phyloP scores from a whole-genome alignment of 2,797 vertebrate species.

The Hephaestus fuliginosus region DNA sequence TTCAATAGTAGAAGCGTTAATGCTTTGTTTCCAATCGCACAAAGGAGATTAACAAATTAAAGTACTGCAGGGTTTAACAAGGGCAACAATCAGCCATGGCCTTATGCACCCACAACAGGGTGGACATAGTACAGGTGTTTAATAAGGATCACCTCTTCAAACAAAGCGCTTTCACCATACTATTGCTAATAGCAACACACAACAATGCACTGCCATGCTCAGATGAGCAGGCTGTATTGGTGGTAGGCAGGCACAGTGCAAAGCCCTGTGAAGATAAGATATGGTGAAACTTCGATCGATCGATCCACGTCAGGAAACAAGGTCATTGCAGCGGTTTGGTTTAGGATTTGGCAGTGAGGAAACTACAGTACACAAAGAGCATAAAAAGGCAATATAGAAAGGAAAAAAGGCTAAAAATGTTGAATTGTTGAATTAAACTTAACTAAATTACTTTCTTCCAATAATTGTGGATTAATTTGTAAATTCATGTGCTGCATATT shows the following conservation, averaged over 20 bases:
- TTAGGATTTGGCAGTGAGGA: background rate
- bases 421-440: background rate
- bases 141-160: background rate
- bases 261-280: slow-evolving; percentile 40
- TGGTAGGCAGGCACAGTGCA: background rate
- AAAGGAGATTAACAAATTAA: slow-evolving; percentile 21
- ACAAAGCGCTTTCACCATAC: background rate
- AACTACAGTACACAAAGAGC: background rate
- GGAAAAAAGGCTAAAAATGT: background rate
- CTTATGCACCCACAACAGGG: background rate
- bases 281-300: background rate
- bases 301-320: slow-evolving; percentile 18
- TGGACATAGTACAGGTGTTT: background rate
- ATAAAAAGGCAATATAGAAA: background rate
- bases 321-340: slow-evolving; percentile 14
- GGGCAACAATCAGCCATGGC: background rate
- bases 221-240: background rate
- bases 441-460: background rate
- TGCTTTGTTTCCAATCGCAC: slow-evolving; percentile 16
- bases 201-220: background rate
- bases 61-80: background rate
- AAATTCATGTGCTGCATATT: background rate
- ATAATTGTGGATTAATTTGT: background rate
- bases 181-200: background rate
- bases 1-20: background rate